Percentiles rank a stretch among this genome's conserved stretches.
Conservation (phyloP, 2,888 invertebrate genomes). For the Drosophila monieri region DNA sequence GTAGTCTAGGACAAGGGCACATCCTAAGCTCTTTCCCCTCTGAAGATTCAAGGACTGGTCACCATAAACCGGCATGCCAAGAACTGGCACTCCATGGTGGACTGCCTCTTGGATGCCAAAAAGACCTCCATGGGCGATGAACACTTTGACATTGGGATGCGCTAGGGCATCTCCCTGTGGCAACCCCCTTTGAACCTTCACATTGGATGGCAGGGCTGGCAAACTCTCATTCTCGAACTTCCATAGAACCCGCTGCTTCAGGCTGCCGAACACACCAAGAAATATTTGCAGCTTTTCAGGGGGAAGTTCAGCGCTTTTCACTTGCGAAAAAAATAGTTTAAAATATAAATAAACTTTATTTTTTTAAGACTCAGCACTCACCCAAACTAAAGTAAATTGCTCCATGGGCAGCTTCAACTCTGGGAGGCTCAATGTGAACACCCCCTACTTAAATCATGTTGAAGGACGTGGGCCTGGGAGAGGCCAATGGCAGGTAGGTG, state of each 20-base stretch:
- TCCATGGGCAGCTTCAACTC: slow-evolving; percentile 79
- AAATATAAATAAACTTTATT: neutral
- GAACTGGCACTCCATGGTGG: slow-evolving; percentile 80
- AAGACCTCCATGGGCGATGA: slow-evolving; percentile 82
- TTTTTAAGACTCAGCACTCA: slow-evolving; percentile 23
- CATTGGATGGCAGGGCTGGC: slow-evolving; percentile 80
- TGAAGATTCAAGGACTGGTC: slow-evolving; percentile 81
- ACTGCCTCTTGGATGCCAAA: slow-evolving; percentile 82
- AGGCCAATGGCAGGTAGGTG: slow-evolving; percentile 83
- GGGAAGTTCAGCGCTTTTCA: slow-evolving; percentile 81
- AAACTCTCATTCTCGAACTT: slow-evolving; percentile 83
- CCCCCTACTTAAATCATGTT: slow-evolving; percentile 85
- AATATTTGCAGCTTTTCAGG: slow-evolving; percentile 80
- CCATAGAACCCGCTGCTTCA: slow-evolving; percentile 84
- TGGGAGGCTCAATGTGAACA: slow-evolving; percentile 83
- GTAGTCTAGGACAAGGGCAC: slow-evolving; percentile 68
- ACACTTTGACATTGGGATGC: slow-evolving; percentile 82
- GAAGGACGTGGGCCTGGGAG: slow-evolving; percentile 82
- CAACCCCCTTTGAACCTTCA: slow-evolving; percentile 84
- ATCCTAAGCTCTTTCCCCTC: slow-evolving; percentile 66
- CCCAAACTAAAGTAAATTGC: slow-evolving; percentile 84
- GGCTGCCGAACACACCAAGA: slow-evolving; percentile 78
- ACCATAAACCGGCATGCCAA: slow-evolving; percentile 82
- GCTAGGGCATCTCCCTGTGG: slow-evolving; percentile 84
- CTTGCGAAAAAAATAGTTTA: slow-evolving; percentile 60